Conservation (phyloP, 2,797 vertebrate species). For the Rhinogobio ventralis region DNA sequence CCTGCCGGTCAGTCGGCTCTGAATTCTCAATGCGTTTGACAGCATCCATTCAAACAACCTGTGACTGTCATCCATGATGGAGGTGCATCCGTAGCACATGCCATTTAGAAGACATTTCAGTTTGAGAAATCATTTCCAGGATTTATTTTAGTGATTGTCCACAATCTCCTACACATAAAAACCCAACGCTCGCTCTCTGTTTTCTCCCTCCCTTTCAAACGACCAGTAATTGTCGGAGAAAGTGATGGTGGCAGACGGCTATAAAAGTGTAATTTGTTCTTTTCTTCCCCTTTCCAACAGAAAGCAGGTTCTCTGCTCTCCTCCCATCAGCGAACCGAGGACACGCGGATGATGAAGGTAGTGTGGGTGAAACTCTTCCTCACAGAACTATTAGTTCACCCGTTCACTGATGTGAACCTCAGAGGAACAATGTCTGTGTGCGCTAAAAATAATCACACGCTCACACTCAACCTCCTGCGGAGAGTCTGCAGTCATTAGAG, state of each 20-base stretch:
- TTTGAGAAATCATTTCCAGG: conserved; percentile 16
- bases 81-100: neutral
- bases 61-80: neutral
- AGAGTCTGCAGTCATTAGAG: conserved; percentile 64
- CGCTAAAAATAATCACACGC: conserved; percentile 50
- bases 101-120: neutral
- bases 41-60: neutral
- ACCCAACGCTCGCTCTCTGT: conserved; percentile 46
- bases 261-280: conserved; percentile 84
- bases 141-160: conserved; percentile 11
- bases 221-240: conserved; percentile 77
- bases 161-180: neutral
- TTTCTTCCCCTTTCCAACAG: conserved; percentile 71
- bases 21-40: neutral
- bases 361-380: conserved; percentile 59
- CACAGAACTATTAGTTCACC: conserved; percentile 76
- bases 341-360: conserved; percentile 56
- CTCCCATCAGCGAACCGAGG: conserved; percentile 73
- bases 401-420: conserved; percentile 80
- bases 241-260: conserved; percentile 80
- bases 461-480: conserved; percentile 60
- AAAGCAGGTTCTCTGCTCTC: conserved; percentile 80
- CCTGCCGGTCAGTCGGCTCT: neutral
- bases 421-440: conserved; percentile 72
- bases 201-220: conserved; percentile 60